Evolutionary conservation across 2,888 invertebrate genomes (phyloP), one percentile per base, ranked within the genome.

Genomic region (Sminthurinus aureus): DNA sequence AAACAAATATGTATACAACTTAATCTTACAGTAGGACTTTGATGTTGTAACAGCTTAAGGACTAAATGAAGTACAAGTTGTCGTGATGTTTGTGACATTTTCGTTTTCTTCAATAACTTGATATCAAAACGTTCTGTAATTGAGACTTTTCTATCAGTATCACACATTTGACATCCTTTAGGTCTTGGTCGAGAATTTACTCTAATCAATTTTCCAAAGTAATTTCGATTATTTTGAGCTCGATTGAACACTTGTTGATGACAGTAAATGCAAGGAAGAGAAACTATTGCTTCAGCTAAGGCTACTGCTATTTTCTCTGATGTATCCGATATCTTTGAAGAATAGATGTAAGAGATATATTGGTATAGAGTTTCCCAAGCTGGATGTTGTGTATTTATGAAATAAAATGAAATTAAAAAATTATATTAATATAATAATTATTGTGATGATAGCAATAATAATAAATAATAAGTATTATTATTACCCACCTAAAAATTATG

Each of bases 221-320:
- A 38, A 69, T 6, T 38, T 13, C 22, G 12, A 13, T 69, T 50
- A 0, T 50, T 52, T 18, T 20, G 4, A 22, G 58, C 22, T 6
- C 58, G 13, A n/a, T 15, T 15, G 67, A 67, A n/a, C 1, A 67
- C 0, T 15, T 13, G 8, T 22, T 80, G 64, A 66, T 75, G 26
- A 58, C 66, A 76, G 24, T 82, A 82, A 24, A 67, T 52, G 12
- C 82, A 82, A 18, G 82, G 82, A 6, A 82, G 82, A 12, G 69
- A 77, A 26, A 77, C 77, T 22, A 82, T n/a, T 18, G 77, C 82
- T 50, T 82, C 82, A 0, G 82, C 66, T 51, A 82, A 9, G 11
- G 51, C n/a, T 50, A 77, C n/a, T 38, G 66, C 26, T 38, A 77
- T 13, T 11, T 20, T 12, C 22, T 77, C 51, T 22, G 76, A 13